Conservation (phyloP, 2,888 invertebrate species). For the Torymus texanus region DNA sequence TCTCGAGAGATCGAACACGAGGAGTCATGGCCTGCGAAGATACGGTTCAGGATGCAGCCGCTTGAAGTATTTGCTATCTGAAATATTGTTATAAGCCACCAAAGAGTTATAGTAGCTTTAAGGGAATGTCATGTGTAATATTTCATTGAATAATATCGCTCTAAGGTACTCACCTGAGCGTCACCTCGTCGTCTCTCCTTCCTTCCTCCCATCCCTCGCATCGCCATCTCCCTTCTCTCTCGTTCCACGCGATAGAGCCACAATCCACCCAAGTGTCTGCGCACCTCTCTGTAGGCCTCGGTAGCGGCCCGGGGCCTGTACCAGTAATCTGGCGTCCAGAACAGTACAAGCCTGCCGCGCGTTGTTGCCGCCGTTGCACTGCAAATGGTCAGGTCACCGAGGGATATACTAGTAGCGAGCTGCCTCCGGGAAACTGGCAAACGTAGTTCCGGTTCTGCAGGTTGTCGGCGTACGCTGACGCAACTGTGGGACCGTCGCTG, state of each 20-base stretch:
- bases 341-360: slow-evolving; percentile 73
- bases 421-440: slow-evolving; percentile 75
- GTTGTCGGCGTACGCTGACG: slow-evolving; percentile 72
- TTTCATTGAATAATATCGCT: too few species aligned
- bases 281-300: slow-evolving; percentile 74
- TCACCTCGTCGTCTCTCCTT: background rate
- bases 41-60: too few species aligned
- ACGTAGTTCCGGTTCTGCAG: slow-evolving; percentile 72
- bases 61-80: too few species aligned
- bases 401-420: slow-evolving; percentile 75
- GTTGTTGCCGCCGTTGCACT: slow-evolving; percentile 51
- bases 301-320: slow-evolving; percentile 76
- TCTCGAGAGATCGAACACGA: too few species aligned
- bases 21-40: too few species aligned
- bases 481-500: slow-evolving; percentile 74
- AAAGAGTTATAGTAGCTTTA: too few species aligned
- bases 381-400: slow-evolving; percentile 62
- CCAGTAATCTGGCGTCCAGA: slow-evolving; percentile 79
- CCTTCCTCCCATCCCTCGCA: background rate
- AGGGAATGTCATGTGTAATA: too few species aligned
- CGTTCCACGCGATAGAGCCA: background rate
- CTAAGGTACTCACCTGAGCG: too few species aligned
- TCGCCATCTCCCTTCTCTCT: background rate
- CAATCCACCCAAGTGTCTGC: slow-evolving; percentile 67
- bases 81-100: too few species aligned